Percentiles rank a stretch among this genome's conserved stretches.
Evolutionary conservation across 2,113 vertebrate species (phyloP).

Genomic region (Gyps fulvus): DNA sequence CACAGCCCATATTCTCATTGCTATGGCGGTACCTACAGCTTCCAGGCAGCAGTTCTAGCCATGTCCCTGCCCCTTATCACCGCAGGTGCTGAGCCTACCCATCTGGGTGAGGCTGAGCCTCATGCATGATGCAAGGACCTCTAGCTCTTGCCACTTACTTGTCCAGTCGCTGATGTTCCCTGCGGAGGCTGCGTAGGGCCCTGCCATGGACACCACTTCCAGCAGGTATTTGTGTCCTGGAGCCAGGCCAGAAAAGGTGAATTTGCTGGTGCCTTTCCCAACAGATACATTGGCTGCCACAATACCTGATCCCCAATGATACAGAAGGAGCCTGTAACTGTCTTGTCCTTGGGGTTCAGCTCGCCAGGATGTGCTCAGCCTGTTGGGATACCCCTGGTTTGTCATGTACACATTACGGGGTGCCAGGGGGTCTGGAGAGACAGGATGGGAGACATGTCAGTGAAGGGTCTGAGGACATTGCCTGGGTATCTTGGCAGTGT

Average conservation of each 20-base stretch:
- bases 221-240: conserved; percentile 59
- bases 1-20: not conserved
- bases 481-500: not conserved
- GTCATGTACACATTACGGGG: conserved; percentile 28
- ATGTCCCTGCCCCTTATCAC: not conserved
- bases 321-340: conserved; percentile 60
- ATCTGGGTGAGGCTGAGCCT: not conserved
- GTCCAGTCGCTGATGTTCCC: conserved; percentile 68
- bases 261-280: conserved; percentile 45
- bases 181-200: not conserved
- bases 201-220: conserved; percentile 37
- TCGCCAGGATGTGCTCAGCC: conserved; percentile 33
- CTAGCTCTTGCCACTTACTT: conserved; percentile 34
- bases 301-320: conserved; percentile 26
- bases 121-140: fast-evolving
- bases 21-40: not conserved
- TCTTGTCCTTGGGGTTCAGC: conserved; percentile 15
- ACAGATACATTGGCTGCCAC: conserved; percentile 38
- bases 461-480: not conserved
- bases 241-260: conserved; percentile 55
- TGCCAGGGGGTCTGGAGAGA: conserved; percentile 14
- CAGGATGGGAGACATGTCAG: not conserved
- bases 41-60: not conserved
- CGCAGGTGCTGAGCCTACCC: fast-evolving
- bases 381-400: not conserved